Conservation (phyloP, 2,113 vertebrate species). For the Colistium nudipinnis region DNA sequence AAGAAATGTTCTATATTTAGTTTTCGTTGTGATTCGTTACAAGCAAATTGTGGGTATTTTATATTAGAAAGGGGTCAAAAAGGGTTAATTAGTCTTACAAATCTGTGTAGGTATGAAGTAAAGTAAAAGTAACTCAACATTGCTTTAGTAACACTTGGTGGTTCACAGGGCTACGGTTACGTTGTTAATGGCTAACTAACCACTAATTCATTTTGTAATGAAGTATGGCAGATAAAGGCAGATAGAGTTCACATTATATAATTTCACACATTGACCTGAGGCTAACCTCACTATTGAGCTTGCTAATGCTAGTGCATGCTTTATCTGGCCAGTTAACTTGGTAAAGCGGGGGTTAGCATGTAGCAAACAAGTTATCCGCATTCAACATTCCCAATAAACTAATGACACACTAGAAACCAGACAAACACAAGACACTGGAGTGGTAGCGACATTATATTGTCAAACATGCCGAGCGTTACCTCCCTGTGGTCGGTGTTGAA, state of each 20-base stretch:
- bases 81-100: too few relatives aligned
- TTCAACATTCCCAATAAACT: neutral
- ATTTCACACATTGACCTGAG: neutral
- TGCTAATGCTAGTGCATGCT: neutral
- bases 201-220: too few relatives aligned
- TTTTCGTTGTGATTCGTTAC: too few relatives aligned
- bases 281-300: neutral
- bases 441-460: neutral
- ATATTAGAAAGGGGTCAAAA: too few relatives aligned
- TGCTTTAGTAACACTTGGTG: too few relatives aligned
- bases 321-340: too few relatives aligned
- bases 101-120: too few relatives aligned
- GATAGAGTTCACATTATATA: neutral
- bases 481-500: neutral
- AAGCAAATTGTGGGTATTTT: too few relatives aligned
- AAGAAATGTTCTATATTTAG: too few relatives aligned
- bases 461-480: neutral
- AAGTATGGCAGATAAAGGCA: neutral
- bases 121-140: too few relatives aligned
- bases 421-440: neutral
- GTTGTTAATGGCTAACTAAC: too few relatives aligned
- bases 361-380: neutral
- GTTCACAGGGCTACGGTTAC: too few relatives aligned
- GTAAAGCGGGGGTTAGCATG: neutral
- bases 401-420: neutral